Evolutionary conservation across 2,113 vertebrate species (phyloP).

Genomic region (Lampris incognitus): DNA sequence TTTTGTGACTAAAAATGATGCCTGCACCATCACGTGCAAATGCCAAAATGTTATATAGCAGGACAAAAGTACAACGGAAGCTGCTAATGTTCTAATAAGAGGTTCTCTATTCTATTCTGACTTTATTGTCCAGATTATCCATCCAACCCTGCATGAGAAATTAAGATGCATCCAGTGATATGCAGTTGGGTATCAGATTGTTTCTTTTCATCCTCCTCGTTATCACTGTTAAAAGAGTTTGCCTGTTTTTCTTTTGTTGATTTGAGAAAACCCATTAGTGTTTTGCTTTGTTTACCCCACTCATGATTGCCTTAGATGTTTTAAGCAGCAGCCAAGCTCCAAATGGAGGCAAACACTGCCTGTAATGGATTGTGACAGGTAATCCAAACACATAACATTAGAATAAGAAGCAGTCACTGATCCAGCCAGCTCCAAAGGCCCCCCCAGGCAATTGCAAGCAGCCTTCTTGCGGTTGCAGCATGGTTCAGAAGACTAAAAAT

Average conservation of each 20-base stretch:
- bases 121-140: constrained; percentile 41
- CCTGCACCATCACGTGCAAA: constrained; percentile 47
- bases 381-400: constrained; percentile 84
- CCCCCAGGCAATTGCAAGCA: constrained; percentile 76
- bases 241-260: constrained; percentile 68
- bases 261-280: constrained; percentile 75
- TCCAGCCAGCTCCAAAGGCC: constrained; percentile 76
- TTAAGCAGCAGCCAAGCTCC: constrained; percentile 67
- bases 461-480: constrained; percentile 71
- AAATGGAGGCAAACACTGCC: constrained; percentile 66
- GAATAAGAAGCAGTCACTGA: constrained; percentile 80
- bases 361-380: constrained; percentile 82
- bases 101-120: background rate
- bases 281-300: constrained; percentile 73
- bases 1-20: constrained; percentile 19
- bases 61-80: constrained; percentile 33
- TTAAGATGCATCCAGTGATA: constrained; percentile 41
- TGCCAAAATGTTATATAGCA: constrained; percentile 34
- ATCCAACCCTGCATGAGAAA: constrained; percentile 18
- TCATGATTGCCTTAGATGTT: constrained; percentile 76
- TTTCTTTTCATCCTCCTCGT: constrained; percentile 72
- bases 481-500: constrained; percentile 76
- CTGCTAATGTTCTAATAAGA: constrained; percentile 33
- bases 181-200: background rate
- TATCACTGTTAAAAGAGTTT: constrained; percentile 67